These are phyloP conservation scores for Isurus oxyrinchus DNA, from an alignment of 2,113 vertebrate genomes.

Conservation along the genomic window DNA sequence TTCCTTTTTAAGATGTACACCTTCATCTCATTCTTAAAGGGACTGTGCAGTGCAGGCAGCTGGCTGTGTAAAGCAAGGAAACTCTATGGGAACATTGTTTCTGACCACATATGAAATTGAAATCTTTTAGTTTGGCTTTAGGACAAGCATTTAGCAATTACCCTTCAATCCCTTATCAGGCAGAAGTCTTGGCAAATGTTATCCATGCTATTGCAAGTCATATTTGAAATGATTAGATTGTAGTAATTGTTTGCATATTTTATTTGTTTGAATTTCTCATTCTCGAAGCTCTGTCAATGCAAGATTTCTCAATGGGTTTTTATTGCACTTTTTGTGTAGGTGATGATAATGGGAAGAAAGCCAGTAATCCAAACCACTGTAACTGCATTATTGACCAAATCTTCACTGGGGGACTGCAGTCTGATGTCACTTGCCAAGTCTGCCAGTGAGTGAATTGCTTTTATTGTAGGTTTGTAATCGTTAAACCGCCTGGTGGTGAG, in stretches of 20 bases:
- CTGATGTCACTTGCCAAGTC: constrained; percentile 93
- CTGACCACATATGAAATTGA: too few relatives aligned
- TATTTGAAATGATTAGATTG: background rate
- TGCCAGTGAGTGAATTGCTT: constrained; percentile 74
- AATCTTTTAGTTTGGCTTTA: background rate
- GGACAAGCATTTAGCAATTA: background rate
- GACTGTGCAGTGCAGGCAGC: background rate
- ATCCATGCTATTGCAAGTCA: background rate
- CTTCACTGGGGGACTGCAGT: constrained; percentile 93
- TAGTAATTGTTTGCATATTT: background rate
- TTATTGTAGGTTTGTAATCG: constrained; percentile 16
- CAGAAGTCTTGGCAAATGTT: background rate
- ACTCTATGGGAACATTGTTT: background rate
- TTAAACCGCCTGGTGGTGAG: background rate
- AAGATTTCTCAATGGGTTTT: background rate
- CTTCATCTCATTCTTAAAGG: background rate
- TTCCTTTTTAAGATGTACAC: background rate
- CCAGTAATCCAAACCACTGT: constrained; percentile 97
- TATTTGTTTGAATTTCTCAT: background rate
- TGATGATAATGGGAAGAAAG: constrained; percentile 93
- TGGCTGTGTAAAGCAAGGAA: background rate
- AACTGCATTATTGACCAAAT: constrained; percentile 99
- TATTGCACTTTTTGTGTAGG: constrained; percentile 52
- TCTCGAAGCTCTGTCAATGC: background rate
- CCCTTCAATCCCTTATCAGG: background rate